Base-by-base conservation (phyloP, 2,888 invertebrate genomes). In the Melanophora roralis region DNA sequence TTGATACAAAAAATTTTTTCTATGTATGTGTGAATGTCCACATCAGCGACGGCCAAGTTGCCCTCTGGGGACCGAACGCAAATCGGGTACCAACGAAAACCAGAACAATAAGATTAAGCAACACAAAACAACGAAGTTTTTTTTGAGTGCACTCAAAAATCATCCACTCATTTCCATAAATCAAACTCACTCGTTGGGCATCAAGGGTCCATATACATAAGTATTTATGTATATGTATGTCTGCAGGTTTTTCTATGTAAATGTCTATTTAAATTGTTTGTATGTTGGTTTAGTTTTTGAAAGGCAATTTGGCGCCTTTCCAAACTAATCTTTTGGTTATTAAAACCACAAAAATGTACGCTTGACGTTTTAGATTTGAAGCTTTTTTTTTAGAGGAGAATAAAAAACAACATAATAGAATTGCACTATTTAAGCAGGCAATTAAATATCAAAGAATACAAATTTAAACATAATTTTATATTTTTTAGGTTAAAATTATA, bases 241-340 rank as follows among this genome's bases (percentile, higher is more conserved):
- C 64, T 67, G 43, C 36, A 38, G 23, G 68, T 65, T 51, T 65
- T 51, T 34, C 60, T 72, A 57, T 65, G 43, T 60, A 72, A 72
- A 72, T 67, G 76, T 68, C 67, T 72, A 67, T 67, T 68, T 32
- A 40, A 76, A 64, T 45, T 72, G 36, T 60, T n/a, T 45, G 51
- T 69, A 45, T 55, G 49, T 14, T 67, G 67, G 34, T 36, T 19
- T 27, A 38, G 47, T 68, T 78, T 73, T 73, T 72, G 71, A 80
- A 80, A 80, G 76, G 76, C 72, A 76, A 80, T 80, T 80, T 80
- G 80, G 80, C 80, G 80, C 72, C 80, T 64, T 64, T 76, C 80
- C 80, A 80, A 80, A 80, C 72, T 47, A 76, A 80, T 80, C 69
- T 80, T 73, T 80, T 76, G 76, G 76, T 80, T 80, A 80, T 80